Evolutionary conservation across 2,113 vertebrate genomes (phyloP), one percentile per base, ranked within the genome.

Genomic region (Rhinichthys klamathensis): DNA sequence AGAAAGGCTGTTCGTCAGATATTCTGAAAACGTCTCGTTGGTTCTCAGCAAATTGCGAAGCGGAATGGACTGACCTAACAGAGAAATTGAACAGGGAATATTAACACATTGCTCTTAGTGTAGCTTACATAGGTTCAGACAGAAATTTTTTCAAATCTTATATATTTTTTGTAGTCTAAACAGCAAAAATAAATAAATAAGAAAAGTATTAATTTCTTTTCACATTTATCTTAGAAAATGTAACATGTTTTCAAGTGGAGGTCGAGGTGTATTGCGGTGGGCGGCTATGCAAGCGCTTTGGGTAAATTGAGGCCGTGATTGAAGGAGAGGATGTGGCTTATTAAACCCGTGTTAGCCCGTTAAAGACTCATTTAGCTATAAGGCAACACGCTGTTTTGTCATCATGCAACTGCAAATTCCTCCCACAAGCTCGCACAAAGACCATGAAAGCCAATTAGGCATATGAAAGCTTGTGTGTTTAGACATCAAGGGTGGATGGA

Each of bases 11-110:
- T 87, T 88, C 73, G 35, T 88, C 86, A 95, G 89, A 85, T 92
- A 91, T 16, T 87, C 35, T 5, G 92, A 92, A 86, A 95, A 93
- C 3, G 88, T 93, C 89, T 95, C 92, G 21, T 92, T 84, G 76
- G 92, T 91, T 83, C 83, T 88, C 15, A 95, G 88, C 69, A 94
- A 32, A 23, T 67, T 93, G 82, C 65, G 87, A 8, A 95, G 85
- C 35, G 87, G 83, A 80, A 94, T 85, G 3, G 91, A 84, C 82
- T 88, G 91, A 89, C 80, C 92, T 94, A 38, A 81, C 27, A 81
- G 7, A 75, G 41, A 67, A 4, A 74, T 38, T 82, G 4, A 76
- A 30, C 25, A 54, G 25, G 0, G 13, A 12, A 69, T 25, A 15
- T 73, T 15, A 73, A 49, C 38, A 46, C 3, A 46, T 15, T 74